Evolutionary conservation across 1,140 invertebrate genomes (phyloP).

Genomic region (Mactra quadrangularis): DNA sequence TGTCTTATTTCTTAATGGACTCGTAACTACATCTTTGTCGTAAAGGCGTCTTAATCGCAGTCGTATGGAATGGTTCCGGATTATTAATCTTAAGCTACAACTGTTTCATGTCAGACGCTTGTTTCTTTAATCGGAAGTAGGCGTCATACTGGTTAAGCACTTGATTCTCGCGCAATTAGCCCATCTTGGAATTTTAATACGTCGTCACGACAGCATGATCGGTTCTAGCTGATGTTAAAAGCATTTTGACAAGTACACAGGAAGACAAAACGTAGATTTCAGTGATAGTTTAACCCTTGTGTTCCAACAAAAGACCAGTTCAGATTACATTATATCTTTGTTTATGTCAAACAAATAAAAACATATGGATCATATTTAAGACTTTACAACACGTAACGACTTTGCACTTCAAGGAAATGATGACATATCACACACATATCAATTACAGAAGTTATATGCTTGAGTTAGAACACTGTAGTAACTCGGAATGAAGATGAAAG

Average conservation of each 20-base stretch:
- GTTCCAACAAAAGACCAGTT: too few species aligned
- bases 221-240: slow-evolving; percentile 1
- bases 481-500: too few species aligned
- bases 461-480: too few species aligned
- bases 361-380: too few species aligned
- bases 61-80: slow-evolving; percentile 18
- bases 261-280: too few species aligned
- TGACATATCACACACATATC: too few species aligned
- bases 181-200: background rate
- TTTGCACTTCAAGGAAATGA: too few species aligned
- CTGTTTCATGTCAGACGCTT: slow-evolving; percentile 31
- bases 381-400: too few species aligned
- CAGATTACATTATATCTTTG: too few species aligned
- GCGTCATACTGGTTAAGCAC: slow-evolving; percentile 9
- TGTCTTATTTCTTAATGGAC: slow-evolving; percentile 40
- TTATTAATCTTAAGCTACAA: slow-evolving; percentile 39
- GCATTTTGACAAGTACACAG: slow-evolving; percentile 8
- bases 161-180: slow-evolving; percentile 11
- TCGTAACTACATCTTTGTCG: slow-evolving; percentile 40
- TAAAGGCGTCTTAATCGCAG: slow-evolving; percentile 41
- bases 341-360: too few species aligned
- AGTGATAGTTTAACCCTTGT: too few species aligned
- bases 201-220: background rate
- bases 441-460: too few species aligned
- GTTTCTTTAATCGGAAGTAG: slow-evolving; percentile 34